Evolutionary conservation across 2,113 vertebrate genomes (phyloP).

Genomic region (Hyla sarda): DNA sequence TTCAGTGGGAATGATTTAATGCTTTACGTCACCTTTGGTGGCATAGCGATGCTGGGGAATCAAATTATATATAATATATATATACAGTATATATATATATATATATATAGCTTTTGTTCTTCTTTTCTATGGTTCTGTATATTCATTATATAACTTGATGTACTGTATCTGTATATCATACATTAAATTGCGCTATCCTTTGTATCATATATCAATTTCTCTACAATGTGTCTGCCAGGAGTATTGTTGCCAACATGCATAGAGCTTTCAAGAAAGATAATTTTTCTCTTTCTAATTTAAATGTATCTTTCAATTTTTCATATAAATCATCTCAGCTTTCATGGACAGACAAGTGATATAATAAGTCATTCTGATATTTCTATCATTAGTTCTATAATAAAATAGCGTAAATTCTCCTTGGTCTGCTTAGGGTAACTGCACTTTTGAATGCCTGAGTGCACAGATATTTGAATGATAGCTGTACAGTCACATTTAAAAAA

Average conservation of each 20-base stretch:
- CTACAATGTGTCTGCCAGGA: not conserved
- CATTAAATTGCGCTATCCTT: not conserved
- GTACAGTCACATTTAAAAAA: not conserved
- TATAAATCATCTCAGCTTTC: slow-evolving; percentile 32
- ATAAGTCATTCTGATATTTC: slow-evolving; percentile 38
- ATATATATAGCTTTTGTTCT: not conserved
- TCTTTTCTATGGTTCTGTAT: not conserved
- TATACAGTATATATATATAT: too few species aligned
- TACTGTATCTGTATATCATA: slow-evolving; percentile 8
- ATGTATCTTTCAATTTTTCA: slow-evolving; percentile 28
- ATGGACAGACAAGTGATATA: not conserved
- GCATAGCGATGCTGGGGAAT: too few species aligned
- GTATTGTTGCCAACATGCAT: not conserved
- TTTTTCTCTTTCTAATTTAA: slow-evolving; percentile 36
- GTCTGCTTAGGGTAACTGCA: not conserved
- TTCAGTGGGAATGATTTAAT: not conserved
- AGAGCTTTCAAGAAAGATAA: not conserved
- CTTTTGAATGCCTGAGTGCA: not conserved
- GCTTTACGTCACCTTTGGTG: too few species aligned
- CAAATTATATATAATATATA: too few species aligned
- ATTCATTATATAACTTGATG: not conserved
- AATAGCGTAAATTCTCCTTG: not conserved
- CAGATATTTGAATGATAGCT: not conserved
- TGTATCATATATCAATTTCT: not conserved
- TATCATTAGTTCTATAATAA: not conserved